Percentiles rank a stretch among this genome's conserved stretches.
Conservation (phyloP, 2,113 vertebrate species). For the Lethenteron camtschaticum region DNA sequence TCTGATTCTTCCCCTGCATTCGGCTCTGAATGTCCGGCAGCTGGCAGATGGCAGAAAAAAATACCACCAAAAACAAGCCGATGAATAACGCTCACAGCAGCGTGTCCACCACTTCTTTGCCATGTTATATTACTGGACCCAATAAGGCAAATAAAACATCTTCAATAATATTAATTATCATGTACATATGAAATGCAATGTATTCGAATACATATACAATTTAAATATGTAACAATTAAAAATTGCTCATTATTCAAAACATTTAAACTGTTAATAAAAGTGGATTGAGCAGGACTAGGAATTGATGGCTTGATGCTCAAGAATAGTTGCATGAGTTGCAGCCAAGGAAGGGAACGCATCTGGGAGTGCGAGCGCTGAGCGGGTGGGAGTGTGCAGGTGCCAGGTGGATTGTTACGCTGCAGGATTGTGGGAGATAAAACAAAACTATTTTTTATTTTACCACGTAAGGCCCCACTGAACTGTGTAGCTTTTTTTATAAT, state of each 20-base stretch:
- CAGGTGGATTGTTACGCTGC: too few relatives aligned
- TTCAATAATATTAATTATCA: background rate
- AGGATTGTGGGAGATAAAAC: too few relatives aligned
- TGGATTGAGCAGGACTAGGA: background rate
- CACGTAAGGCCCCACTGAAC: too few relatives aligned
- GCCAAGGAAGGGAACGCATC: background rate
- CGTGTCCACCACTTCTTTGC: too few relatives aligned
- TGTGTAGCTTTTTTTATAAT: too few relatives aligned
- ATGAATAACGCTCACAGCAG: background rate
- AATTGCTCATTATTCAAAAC: too few relatives aligned
- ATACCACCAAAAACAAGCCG: background rate
- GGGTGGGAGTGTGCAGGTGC: too few relatives aligned
- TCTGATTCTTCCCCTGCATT: slow-evolving; percentile 62
- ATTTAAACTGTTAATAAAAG: too few relatives aligned
- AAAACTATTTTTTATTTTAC: too few relatives aligned
- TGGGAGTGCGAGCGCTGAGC: accelerated
- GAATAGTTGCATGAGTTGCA: slow-evolving; percentile 1
- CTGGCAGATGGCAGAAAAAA: slow-evolving; percentile 18
- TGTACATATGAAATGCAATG: background rate
- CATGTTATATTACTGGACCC: background rate
- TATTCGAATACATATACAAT: too few relatives aligned
- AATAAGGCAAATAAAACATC: background rate
- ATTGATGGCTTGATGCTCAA: background rate
- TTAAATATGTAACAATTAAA: too few relatives aligned
- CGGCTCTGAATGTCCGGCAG: slow-evolving; percentile 42